Evolutionary conservation across 2,888 invertebrate species (phyloP).

Genomic region (Scaptomyza tumidula): DNA sequence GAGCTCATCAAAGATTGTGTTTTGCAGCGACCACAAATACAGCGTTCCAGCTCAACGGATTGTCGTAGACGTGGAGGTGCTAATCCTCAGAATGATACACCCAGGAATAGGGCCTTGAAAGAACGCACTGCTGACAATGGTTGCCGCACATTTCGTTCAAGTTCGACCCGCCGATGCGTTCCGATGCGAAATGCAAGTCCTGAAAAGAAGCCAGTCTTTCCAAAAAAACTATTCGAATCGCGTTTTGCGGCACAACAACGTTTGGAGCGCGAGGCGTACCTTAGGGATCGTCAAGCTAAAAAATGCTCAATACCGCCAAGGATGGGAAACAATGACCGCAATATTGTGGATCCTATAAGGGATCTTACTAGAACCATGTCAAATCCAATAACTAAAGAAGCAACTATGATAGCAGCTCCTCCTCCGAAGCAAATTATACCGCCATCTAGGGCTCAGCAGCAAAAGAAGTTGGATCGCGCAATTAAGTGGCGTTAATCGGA

Average conservation of each 20-base stretch:
- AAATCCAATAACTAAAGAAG: background rate
- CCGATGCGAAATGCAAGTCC: background rate
- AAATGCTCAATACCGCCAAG: slow-evolving; percentile 3
- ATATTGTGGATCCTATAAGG: too few species aligned
- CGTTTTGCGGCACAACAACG: background rate
- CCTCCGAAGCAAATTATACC: background rate
- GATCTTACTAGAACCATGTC: background rate
- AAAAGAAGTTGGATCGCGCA: slow-evolving; percentile 21
- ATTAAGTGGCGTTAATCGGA: slow-evolving; percentile 40
- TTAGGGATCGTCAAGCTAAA: background rate
- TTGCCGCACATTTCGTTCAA: background rate
- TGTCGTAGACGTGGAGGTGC: background rate
- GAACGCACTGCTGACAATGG: background rate
- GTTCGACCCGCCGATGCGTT: background rate
- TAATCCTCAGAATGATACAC: background rate
- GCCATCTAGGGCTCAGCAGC: slow-evolving; percentile 29
- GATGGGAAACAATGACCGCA: too few species aligned
- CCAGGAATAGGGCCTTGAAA: background rate
- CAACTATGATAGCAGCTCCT: background rate
- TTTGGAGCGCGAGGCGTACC: background rate
- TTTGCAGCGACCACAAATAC: background rate
- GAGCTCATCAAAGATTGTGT: background rate
- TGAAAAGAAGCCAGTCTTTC: background rate
- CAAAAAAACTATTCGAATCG: background rate
- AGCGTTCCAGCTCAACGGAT: slow-evolving; percentile 2